Evolutionary conservation across 2,113 vertebrate genomes (phyloP).

Genomic region (Thamnophis sirtalis): DNA sequence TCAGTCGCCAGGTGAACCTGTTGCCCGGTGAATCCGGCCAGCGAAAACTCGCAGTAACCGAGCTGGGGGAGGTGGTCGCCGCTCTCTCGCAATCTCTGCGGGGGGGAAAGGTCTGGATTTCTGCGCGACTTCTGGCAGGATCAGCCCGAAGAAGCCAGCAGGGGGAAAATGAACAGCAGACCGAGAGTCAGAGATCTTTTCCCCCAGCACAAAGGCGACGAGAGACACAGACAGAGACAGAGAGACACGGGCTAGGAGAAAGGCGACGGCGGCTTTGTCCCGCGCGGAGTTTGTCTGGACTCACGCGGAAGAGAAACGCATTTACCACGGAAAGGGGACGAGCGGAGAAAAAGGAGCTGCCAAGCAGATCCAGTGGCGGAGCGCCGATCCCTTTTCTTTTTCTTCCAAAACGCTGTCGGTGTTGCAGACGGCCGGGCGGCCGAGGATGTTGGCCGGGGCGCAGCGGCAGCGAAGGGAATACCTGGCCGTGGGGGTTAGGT

Average conservation of each 20-base stretch:
- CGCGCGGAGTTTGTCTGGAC: not conserved
- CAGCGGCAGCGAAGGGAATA: not conserved
- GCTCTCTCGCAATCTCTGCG: not conserved
- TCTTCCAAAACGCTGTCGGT: not conserved
- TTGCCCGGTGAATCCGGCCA: not conserved
- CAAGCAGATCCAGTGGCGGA: not conserved
- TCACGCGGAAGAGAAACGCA: not conserved
- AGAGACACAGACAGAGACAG: too few relatives aligned
- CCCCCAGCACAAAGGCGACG: not conserved
- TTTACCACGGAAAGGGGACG: not conserved
- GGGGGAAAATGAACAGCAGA: not conserved
- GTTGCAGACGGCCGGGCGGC: not conserved
- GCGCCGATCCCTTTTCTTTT: not conserved
- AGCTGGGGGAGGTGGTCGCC: not conserved
- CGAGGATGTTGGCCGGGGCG: not conserved
- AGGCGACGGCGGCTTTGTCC: not conserved
- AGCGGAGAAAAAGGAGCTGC: not conserved
- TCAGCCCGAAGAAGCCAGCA: not conserved
- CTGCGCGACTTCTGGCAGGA: not conserved
- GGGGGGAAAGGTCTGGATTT: not conserved
- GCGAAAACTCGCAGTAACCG: not conserved
- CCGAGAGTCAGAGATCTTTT: not conserved
- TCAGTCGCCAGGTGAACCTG: not conserved
- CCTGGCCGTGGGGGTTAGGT: not conserved
- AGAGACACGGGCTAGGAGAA: not conserved